These are phyloP conservation scores for Leptonema lineaticorne DNA, from an alignment of 1,140 invertebrate species.

Conservation along the genomic window DNA sequence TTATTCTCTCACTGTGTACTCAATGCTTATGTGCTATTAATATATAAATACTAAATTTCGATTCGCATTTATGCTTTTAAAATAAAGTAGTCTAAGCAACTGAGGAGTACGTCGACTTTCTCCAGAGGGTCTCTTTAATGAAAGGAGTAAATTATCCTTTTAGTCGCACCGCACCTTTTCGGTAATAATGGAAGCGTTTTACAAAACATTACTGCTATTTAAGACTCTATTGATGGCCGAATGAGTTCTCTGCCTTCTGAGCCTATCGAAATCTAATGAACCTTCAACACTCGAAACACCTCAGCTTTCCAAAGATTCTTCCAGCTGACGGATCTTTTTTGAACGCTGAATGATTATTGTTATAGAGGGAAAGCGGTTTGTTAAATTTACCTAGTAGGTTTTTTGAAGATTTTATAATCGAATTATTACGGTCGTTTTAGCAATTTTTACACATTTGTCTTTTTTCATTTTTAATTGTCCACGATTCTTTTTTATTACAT, in stretches of 20 bases:
- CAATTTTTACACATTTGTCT: no score
- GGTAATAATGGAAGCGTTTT: slow-evolving; percentile 3
- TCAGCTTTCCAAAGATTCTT: no score
- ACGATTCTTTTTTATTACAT: no score
- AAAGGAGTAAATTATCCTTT: slow-evolving; percentile 15
- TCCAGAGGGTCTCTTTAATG: neutral
- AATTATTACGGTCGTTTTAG: slow-evolving; percentile 16
- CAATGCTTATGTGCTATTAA: neutral
- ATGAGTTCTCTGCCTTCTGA: neutral
- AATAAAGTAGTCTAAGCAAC: neutral
- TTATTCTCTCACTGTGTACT: neutral
- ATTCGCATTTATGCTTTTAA: neutral
- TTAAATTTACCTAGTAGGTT: no score
- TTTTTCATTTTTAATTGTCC: no score
- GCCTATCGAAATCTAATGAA: neutral
- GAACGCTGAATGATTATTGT: no score
- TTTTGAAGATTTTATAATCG: no score
- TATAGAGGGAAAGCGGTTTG: no score
- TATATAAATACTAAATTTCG: neutral
- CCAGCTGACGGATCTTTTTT: no score
- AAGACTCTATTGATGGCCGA: neutral
- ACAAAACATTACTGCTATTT: neutral
- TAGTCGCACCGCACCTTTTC: slow-evolving; percentile 4
- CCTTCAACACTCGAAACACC: neutral
- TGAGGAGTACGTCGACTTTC: slow-evolving; percentile 1